Conservation (phyloP, 2,113 vertebrate genomes). For the Pseudorhombus dupliciocellatus region DNA sequence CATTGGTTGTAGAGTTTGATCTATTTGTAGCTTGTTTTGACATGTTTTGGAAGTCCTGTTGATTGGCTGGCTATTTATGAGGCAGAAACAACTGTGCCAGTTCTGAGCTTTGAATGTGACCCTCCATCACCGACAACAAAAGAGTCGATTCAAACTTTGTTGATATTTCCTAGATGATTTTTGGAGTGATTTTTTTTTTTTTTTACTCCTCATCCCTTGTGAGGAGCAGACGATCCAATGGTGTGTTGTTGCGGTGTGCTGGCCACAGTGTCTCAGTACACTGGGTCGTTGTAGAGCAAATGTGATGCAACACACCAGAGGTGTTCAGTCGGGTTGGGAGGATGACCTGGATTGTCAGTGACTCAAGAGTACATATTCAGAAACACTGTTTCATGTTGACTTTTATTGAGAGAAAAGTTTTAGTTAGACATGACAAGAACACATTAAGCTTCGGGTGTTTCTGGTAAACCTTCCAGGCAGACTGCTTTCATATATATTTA, state of each 20-base stretch:
- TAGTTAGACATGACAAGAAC: no score
- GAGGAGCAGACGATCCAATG: background rate
- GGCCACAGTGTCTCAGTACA: background rate
- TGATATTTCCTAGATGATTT: background rate
- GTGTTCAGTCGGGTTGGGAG: no score
- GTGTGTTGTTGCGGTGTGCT: background rate
- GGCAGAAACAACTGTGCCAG: no score
- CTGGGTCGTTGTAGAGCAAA: background rate
- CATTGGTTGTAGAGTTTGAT: background rate
- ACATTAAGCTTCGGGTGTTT: no score
- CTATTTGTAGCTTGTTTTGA: background rate
- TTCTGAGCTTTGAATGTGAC: background rate
- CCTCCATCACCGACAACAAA: background rate
- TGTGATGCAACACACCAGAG: background rate
- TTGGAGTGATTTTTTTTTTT: no score
- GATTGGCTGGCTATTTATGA: background rate
- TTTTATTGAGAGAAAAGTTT: no score
- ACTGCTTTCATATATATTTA: no score
- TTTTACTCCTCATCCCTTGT: no score
- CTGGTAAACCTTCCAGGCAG: no score
- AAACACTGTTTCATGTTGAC: no score
- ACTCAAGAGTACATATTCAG: no score
- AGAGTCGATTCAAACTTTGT: background rate
- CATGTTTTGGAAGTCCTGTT: background rate
- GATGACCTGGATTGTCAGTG: no score